Evolutionary conservation across 2,113 vertebrate species (phyloP).

Genomic region (Pipa parva): DNA sequence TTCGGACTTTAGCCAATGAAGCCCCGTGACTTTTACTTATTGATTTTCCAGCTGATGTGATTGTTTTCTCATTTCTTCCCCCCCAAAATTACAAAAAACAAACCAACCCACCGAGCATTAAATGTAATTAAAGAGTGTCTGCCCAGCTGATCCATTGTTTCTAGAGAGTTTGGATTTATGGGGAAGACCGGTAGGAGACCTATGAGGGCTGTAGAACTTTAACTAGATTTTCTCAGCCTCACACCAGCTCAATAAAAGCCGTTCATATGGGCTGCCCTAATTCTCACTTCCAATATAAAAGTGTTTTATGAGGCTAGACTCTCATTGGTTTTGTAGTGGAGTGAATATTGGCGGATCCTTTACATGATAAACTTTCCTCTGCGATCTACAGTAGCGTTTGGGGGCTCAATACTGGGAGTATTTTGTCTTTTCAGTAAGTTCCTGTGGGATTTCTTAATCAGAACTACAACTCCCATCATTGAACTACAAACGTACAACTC

Average conservation of each 20-base stretch:
- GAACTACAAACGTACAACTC: too few relatives aligned
- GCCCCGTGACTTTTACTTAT: too few relatives aligned
- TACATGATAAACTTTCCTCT: constrained; percentile 50
- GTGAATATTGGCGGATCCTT: constrained; percentile 47
- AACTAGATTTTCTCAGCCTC: constrained; percentile 63
- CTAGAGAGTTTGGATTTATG: constrained; percentile 48
- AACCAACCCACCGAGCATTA: background rate
- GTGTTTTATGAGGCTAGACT: constrained; percentile 59
- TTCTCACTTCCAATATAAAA: constrained; percentile 62
- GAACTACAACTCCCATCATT: too few relatives aligned
- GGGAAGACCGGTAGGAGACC: constrained; percentile 29
- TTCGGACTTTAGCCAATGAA: too few relatives aligned
- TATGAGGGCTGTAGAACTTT: constrained; percentile 54
- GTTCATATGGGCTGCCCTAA: constrained; percentile 52
- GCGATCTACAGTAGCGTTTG: constrained; percentile 56
- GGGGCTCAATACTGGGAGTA: too few relatives aligned
- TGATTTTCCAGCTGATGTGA: too few relatives aligned
- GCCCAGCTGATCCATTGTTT: constrained; percentile 46
- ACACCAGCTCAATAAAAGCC: constrained; percentile 61
- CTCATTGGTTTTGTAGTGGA: constrained; percentile 45
- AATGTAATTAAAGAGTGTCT: constrained; percentile 41
- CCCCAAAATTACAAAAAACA: too few relatives aligned
- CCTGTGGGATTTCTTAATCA: too few relatives aligned
- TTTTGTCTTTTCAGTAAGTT: too few relatives aligned
- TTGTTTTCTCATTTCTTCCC: too few relatives aligned